Evolutionary conservation across 2,888 invertebrate genomes (phyloP).

Genomic region (Mellilla xanthometata): DNA sequence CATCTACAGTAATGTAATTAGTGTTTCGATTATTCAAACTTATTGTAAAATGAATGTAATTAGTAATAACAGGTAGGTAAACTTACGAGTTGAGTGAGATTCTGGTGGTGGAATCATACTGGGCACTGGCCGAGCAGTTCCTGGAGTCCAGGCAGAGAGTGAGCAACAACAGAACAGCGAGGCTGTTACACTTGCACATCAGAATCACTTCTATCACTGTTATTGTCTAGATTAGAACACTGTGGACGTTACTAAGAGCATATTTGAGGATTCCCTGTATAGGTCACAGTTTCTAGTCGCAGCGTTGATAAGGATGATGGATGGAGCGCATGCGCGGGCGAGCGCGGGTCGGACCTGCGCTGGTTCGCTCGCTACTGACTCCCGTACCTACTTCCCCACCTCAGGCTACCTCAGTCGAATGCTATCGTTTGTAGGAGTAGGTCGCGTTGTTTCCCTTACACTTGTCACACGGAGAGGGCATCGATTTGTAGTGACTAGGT

Average conservation of each 20-base stretch:
- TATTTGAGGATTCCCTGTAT: conserved; percentile 22
- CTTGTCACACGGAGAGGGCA: conserved; percentile 50
- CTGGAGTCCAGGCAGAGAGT: conserved; percentile 68
- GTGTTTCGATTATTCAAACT: no score
- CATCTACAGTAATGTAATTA: no score
- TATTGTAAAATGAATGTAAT: no score
- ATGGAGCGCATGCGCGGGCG: conserved; percentile 54
- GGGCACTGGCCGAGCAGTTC: conserved; percentile 69
- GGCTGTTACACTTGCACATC: conserved; percentile 69
- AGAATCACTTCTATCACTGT: conserved; percentile 56
- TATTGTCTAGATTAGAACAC: conserved; percentile 25
- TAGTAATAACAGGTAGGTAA: background rate
- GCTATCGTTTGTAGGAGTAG: conserved; percentile 27
- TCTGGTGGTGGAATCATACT: conserved; percentile 62
- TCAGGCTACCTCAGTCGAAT: conserved; percentile 20
- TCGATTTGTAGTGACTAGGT: conserved; percentile 67
- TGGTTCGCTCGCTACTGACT: conserved; percentile 44
- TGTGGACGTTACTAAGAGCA: conserved; percentile 19
- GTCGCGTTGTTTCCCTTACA: conserved; percentile 32
- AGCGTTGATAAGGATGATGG: conserved; percentile 46
- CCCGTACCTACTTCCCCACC: conserved; percentile 6
- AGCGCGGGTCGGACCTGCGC: conserved; percentile 58
- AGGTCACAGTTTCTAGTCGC: conserved; percentile 32
- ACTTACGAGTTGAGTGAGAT: conserved; percentile 76
- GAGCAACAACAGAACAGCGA: conserved; percentile 57